These are phyloP conservation scores for Trialeurodes vaporariorum DNA, from an alignment of 1,140 invertebrate genomes.

Conservation along the genomic window DNA sequence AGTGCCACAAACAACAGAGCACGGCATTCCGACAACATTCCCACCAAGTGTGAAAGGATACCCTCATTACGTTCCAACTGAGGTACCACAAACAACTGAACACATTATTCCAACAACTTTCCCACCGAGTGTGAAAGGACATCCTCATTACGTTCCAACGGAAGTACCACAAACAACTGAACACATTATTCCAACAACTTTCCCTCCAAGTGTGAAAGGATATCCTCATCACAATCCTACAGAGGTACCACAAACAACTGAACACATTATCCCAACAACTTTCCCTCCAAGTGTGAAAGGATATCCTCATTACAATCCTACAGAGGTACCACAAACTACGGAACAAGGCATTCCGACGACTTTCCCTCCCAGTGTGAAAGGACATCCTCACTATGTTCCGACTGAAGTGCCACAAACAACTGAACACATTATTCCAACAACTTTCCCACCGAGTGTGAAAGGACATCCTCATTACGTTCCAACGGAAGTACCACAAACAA, in stretches of 20 bases:
- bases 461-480: background rate
- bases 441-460: background rate
- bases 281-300: too few relatives aligned
- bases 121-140: background rate
- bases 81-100: background rate
- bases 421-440: too few relatives aligned
- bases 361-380: too few relatives aligned
- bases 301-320: too few relatives aligned
- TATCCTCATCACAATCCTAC: background rate
- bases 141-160: background rate
- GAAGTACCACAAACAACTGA: background rate
- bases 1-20: background rate
- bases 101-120: background rate
- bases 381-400: too few relatives aligned
- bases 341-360: too few relatives aligned
- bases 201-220: background rate
- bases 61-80: too few relatives aligned
- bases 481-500: background rate
- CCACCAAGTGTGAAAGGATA: background rate
- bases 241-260: background rate
- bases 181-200: background rate
- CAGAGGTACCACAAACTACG: too few relatives aligned
- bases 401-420: too few relatives aligned
- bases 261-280: too few relatives aligned
- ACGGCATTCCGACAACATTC: background rate